Base-by-base conservation (phyloP, 2,888 invertebrate species). In the Brachyptera risi region DNA sequence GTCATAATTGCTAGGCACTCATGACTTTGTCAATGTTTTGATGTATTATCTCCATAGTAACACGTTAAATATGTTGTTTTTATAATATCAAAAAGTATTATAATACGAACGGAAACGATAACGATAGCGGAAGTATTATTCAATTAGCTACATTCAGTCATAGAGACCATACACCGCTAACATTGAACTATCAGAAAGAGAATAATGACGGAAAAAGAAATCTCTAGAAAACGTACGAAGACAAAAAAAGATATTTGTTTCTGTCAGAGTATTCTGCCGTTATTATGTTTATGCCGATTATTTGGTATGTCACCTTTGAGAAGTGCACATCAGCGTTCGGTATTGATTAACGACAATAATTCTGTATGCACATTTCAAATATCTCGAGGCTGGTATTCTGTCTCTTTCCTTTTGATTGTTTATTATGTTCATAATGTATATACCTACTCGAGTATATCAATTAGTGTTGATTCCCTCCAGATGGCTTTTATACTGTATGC, bases 271-370 rank as follows among this genome's bases (percentile, higher is more conserved):
- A 3, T 47, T n/a, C 21, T 47, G 47, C 24, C 47, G n/a, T n/a
- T 24, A 24, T 24, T 47, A 24, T 11, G 23, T 2, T 24, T 24
- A n/a, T 47, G 47, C 21, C 21, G 47, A n/a, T 21, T 47, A 13
- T 47, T 47, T 47, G 47, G 47, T 47, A 4, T 47, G 47, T n/a
- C 24, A n/a, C 47, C 47, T n/a, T 24, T 47, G n/a, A 23, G 23
- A 21, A 21, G 23, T 24, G 19, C n/a, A n/a, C 47, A 47, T 13
- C 3, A 24, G 9, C 21, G 24, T 23, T 47, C 47, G 24, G n/a
- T n/a, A 11, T 42, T 7, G 1, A n/a, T n/a, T n/a, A 17, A 42
- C 17, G 24, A 19, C 11, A 23, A 47, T 13, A 21, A 47, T 2
- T n/a, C 23, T 3, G 7, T 23, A 23, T 47, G 47, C 24, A 24